Evolutionary conservation across 2,797 vertebrate genomes (phyloP).

Genomic region (Ciconia nigra): DNA sequence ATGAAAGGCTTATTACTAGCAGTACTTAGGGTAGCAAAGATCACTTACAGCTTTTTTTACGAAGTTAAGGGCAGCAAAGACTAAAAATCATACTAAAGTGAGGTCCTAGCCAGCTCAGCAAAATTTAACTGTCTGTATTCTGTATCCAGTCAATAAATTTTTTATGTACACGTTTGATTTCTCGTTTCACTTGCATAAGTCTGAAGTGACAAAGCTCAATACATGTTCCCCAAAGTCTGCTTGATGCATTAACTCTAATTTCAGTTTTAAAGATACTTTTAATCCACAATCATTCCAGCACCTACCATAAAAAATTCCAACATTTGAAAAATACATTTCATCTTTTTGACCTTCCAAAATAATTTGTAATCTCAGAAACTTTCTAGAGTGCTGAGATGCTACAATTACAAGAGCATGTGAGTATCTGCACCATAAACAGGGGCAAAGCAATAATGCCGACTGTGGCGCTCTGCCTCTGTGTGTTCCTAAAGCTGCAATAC

Average conservation of each 20-base stretch:
- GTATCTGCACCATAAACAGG: background rate
- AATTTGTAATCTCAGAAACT: background rate
- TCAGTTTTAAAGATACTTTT: background rate
- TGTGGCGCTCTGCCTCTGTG: background rate
- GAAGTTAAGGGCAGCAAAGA: background rate
- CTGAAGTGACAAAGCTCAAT: background rate
- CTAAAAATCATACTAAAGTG: background rate
- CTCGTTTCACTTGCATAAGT: background rate
- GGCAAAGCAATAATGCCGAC: background rate
- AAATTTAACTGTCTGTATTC: background rate
- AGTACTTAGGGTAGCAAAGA: background rate
- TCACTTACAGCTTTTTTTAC: background rate
- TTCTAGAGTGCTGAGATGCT: background rate
- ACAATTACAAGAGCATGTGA: background rate
- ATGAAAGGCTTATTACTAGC: background rate
- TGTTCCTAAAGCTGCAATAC: background rate
- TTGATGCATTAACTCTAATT: background rate
- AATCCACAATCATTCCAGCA: background rate
- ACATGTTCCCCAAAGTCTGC: background rate
- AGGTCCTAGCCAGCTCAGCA: background rate
- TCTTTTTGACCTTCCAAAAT: background rate
- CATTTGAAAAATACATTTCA: background rate
- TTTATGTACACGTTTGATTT: background rate
- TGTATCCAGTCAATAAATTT: background rate
- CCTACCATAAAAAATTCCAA: background rate